Evolutionary conservation across 2,888 invertebrate species (phyloP), one percentile per base, ranked within the genome.

Genomic region (Luperina nickerlii): DNA sequence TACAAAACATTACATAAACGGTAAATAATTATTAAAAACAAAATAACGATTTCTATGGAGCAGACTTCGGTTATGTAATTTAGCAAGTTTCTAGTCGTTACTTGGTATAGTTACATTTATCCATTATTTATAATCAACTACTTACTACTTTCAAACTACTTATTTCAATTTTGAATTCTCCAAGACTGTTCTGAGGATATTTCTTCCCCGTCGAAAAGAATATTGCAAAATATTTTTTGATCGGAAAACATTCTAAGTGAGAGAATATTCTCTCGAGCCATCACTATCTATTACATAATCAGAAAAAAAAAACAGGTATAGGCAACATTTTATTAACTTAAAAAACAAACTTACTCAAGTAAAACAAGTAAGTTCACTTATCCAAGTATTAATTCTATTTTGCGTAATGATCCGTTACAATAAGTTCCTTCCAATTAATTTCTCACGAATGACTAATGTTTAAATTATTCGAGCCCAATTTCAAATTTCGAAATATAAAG

Each of bases 401-500:
- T 73, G 20, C 65, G 20, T 71, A 82, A 71, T 79, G n/a, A 66
- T 67, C n/a, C 42, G 9, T 71, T 74, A 48, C 63, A 79, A 48
- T 65, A 77, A 70, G 24, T 65, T 67, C 18, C 38, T 32, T 57
- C 62, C 42, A 68, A 57, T 72, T 63, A 57, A 74, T 57, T 65
- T 73, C 84, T 54, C 65, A 77, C 45, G 48, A 78, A 81, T 89
- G 88, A 89, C 79, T 85, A 87, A 89, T 72, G 83, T 75, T 87
- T 67, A 54, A 51, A 74, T 74, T 69, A 83, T 87, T 79, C 76
- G 51, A 80, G 57, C 54, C 71, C 77, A 74, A 79, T 81, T 80
- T 69, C 76, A 77, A 83, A 75, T 89, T 86, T 79, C 73, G 87
- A 89, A 89, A 88, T 78, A 63, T 78, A 68, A 81, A 76, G 74